Conservation (phyloP, 2,113 vertebrate genomes). For the Odontophorus gujanensis region DNA sequence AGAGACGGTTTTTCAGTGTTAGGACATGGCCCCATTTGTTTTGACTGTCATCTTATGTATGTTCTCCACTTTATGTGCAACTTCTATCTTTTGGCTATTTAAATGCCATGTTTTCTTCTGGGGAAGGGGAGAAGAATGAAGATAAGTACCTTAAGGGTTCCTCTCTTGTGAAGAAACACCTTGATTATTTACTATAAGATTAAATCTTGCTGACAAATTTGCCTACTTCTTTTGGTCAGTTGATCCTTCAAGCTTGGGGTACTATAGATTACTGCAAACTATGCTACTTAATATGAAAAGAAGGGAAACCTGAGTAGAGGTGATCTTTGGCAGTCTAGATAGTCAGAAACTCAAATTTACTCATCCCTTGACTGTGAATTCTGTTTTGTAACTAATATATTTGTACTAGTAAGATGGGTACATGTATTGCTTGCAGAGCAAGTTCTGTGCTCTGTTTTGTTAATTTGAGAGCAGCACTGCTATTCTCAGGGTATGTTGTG, state of each 20-base stretch:
- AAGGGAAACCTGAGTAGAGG: neutral
- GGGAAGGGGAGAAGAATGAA: neutral
- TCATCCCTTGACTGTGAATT: neutral
- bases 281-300: neutral
- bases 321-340: neutral
- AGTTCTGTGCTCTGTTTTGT: neutral
- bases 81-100: neutral
- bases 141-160: neutral
- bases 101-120: neutral
- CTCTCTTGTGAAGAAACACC: neutral
- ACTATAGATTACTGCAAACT: neutral
- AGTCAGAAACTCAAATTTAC: neutral
- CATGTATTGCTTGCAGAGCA: neutral
- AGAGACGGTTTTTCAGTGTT: neutral
- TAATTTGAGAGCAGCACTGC: neutral
- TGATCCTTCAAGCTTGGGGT: neutral
- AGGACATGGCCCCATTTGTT: neutral
- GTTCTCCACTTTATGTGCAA: neutral
- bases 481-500: neutral
- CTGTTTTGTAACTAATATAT: neutral
- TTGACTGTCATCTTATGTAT: slow-evolving; percentile 6
- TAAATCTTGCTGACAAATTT: neutral
- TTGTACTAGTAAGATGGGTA: neutral
- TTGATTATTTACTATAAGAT: neutral
- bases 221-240: neutral